Conservation (phyloP, 1,140 invertebrate species). For the Rhizoglyphus robini region DNA sequence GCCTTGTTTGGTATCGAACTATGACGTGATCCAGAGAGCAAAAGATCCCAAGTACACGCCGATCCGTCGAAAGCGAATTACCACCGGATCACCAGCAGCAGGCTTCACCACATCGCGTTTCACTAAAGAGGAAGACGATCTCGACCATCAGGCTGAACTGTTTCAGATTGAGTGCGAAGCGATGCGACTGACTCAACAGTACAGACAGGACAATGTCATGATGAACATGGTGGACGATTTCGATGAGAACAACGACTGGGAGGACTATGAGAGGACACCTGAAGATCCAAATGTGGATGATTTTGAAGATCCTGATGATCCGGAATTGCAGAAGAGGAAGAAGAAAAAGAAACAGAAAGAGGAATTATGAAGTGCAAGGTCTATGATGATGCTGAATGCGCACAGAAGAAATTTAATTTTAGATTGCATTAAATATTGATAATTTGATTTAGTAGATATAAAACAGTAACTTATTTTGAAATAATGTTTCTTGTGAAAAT, state of each 20-base stretch:
- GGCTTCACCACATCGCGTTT: not conserved
- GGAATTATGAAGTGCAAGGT: not conserved
- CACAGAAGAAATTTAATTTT: not conserved
- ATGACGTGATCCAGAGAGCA: not conserved
- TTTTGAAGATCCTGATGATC: not conserved
- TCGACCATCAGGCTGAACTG: not conserved
- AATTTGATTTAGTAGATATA: too few species aligned
- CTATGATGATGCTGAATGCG: not conserved
- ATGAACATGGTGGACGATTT: not conserved
- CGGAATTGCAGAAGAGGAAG: not conserved
- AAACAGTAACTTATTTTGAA: too few species aligned
- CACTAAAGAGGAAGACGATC: not conserved
- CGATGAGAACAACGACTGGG: not conserved
- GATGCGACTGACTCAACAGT: not conserved
- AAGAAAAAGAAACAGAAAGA: not conserved
- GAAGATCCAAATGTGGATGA: not conserved
- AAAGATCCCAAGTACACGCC: slow-evolving; percentile 2
- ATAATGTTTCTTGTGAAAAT: too few species aligned
- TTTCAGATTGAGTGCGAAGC: not conserved
- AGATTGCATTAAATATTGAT: too few species aligned
- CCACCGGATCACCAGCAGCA: not conserved
- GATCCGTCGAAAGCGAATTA: not conserved
- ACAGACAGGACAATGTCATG: not conserved
- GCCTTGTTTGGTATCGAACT: not conserved
- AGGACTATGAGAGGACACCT: not conserved